Conservation (phyloP, 2,797 vertebrate species). For the Zenarchopterus dispar region DNA sequence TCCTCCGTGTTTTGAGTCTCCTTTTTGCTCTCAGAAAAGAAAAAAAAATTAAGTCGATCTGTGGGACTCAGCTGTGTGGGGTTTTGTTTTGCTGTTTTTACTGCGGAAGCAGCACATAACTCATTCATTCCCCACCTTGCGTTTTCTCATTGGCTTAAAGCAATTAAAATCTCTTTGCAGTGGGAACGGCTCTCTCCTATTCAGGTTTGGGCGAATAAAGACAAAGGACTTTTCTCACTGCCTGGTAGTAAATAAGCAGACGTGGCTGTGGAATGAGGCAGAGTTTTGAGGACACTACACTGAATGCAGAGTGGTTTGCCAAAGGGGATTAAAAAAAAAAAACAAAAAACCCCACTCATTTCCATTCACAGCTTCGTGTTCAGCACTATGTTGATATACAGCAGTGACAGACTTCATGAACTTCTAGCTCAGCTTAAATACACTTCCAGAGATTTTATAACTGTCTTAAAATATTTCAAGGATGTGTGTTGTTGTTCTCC, state of each 20-base stretch:
- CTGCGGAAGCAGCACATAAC: constrained; percentile 49
- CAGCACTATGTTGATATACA: constrained; percentile 6
- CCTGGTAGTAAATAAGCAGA: constrained; percentile 48
- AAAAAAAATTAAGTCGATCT: constrained; percentile 48
- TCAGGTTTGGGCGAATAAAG: constrained; percentile 29
- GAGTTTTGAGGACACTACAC: constrained; percentile 12
- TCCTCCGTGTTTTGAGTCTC: constrained; percentile 37
- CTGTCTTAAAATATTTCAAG: neutral
- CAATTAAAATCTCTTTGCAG: constrained; percentile 61
- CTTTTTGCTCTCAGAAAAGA: constrained; percentile 39
- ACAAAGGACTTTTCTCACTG: no score
- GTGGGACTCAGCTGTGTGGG: constrained; percentile 54
- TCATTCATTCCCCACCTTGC: constrained; percentile 41
- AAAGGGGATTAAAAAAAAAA: no score
- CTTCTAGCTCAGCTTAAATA: neutral
- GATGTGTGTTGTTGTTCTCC: no score
- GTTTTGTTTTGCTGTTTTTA: constrained; percentile 33
- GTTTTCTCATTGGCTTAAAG: constrained; percentile 70
- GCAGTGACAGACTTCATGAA: neutral
- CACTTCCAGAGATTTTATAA: neutral
- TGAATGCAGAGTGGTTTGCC: no score
- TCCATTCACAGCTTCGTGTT: no score
- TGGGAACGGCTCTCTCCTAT: constrained; percentile 11
- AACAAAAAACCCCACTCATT: no score
- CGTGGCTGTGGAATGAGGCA: constrained; percentile 26